Base-by-base conservation (phyloP, 1,140 invertebrate species). In the Drosophila eugracilis region DNA sequence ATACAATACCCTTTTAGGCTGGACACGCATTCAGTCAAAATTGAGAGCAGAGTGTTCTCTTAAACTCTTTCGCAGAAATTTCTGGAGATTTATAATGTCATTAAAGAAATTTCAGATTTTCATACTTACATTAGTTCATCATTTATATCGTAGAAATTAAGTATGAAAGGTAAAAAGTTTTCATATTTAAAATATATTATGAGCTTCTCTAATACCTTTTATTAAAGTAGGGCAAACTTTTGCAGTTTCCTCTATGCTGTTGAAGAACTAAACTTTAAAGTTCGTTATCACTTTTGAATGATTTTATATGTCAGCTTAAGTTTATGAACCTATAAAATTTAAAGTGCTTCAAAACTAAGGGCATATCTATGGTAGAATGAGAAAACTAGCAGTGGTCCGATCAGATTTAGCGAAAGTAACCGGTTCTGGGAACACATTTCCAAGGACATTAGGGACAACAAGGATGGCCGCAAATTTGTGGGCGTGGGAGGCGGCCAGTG, bases 1-100 rank as follows among this genome's bases (percentile, higher is more conserved):
- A 42, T 45, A 55, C 60, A 63, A 75, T 86, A 81, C 76, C 78
- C 78, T 86, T 86, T 88, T 30, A 65, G 66, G 77, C 59, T 37
- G 34, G 69, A 80, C 63, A 71, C 65, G 52, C 41, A 71, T 36
- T 60, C n/a, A 36, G 17, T 58, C 45, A 59, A 26, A 41, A 32
- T 32, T 10, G 14, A 17, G n/a, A 22, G 44, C 37, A 32, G 26
- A 14, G 2, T 28, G 45, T 74, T 74, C 70, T 7, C 0, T 0
- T 6, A 63, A 54, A 15, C 24, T 1, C 5, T 36, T 36, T 48
- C 22, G 6, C 10, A 12, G 0, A 0, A 9, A 26, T 34, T 42
- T 42, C 17, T 17, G 0, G 2, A 15, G 17, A 21, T 28, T 39
- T 39, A 17, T 3, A 1, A 37, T 12, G 9, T 9, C 2, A 0